A percentile compares a stretch with the other conserved stretches of the same genome.
phyloP scores from a whole-genome alignment of 2,113 vertebrate genomes.

The Colistium nudipinnis region DNA sequence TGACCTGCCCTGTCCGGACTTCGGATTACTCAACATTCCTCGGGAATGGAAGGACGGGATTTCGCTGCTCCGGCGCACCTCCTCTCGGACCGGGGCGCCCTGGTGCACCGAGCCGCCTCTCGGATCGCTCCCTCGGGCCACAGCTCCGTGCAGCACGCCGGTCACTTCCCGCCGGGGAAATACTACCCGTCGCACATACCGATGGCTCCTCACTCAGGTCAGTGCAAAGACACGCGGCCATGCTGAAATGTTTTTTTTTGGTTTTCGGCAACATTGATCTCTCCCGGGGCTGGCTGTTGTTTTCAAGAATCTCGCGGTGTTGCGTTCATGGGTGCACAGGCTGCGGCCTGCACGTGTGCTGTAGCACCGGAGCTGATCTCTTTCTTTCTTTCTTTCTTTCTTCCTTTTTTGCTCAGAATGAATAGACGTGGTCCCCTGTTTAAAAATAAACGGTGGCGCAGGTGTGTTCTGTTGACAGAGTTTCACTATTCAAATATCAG shows the following conservation, averaged over 20 bases:
- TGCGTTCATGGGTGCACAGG: slow-evolving; percentile 28
- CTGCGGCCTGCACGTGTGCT: slow-evolving; percentile 25
- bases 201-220: slow-evolving; percentile 97
- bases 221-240: no score
- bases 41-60: slow-evolving; percentile 95
- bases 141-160: slow-evolving; percentile 88
- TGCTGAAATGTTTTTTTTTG: not conserved
- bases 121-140: slow-evolving; percentile 89
- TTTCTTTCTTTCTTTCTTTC: not conserved
- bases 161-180: slow-evolving; percentile 93
- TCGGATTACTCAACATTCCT: slow-evolving; percentile 79
- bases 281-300: slow-evolving; percentile 17
- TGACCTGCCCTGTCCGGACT: slow-evolving; percentile 75
- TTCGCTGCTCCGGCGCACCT: slow-evolving; percentile 94
- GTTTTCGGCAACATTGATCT: not conserved
- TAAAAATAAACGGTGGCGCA: slow-evolving; percentile 34
- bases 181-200: slow-evolving; percentile 95
- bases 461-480: slow-evolving; percentile 59
- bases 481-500: slow-evolving; percentile 55
- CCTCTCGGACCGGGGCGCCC: slow-evolving; percentile 89
- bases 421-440: slow-evolving; percentile 2
- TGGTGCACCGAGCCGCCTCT: slow-evolving; percentile 90
- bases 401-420: slow-evolving; percentile 44
- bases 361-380: slow-evolving; percentile 33
- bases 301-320: slow-evolving; percentile 33